phyloP scores from a whole-genome alignment of 2,797 vertebrate species.

The Mionectes olivaceus region DNA sequence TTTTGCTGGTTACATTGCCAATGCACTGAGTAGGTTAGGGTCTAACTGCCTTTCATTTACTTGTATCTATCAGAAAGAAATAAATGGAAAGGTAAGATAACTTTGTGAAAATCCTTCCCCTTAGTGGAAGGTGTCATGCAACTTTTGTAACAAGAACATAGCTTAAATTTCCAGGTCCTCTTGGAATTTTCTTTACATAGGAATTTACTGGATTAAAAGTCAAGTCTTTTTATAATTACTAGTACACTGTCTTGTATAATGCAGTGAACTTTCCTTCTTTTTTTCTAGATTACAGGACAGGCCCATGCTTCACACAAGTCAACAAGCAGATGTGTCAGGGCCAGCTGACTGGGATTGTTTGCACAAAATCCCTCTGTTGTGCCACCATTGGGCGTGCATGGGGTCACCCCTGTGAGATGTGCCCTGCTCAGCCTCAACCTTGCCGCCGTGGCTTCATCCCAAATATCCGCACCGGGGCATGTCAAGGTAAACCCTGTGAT shows the following conservation, averaged over 20 bases:
- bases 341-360: conserved; percentile 81
- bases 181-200: background rate
- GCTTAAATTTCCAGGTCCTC: background rate
- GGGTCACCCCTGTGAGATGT: conserved; percentile 83
- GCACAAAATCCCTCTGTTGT: conserved; percentile 84
- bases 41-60: background rate
- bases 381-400: conserved; percentile 81
- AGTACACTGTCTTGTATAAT: background rate
- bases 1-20: background rate
- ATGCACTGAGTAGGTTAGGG: background rate
- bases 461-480: conserved; percentile 81
- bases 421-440: conserved; percentile 79
- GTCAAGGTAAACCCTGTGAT: conserved; percentile 75
- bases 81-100: background rate
- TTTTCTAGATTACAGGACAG: conserved; percentile 81
- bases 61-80: background rate
- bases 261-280: background rate
- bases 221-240: background rate
- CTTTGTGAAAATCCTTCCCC: background rate
- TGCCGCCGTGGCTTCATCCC: conserved; percentile 82
- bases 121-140: background rate
- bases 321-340: conserved; percentile 82
- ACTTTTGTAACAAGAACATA: background rate
- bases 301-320: conserved; percentile 81
- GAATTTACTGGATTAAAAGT: background rate